Percentiles rank a stretch among this genome's conserved stretches.
These are phyloP conservation scores for Caenorhabditis wallacei DNA, from an alignment of 2,888 invertebrate genomes.

Conservation along the genomic window DNA sequence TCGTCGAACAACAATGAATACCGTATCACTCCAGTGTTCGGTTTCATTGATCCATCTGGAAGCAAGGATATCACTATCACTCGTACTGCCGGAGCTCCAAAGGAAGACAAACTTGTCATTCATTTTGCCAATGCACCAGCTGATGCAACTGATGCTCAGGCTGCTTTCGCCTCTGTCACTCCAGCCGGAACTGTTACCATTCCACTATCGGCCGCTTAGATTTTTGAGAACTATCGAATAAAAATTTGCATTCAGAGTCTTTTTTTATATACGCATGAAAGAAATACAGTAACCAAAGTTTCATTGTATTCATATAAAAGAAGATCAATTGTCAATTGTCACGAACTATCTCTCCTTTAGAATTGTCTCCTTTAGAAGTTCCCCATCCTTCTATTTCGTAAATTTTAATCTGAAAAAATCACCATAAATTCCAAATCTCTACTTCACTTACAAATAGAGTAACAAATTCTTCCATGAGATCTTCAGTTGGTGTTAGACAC, in stretches of 20 bases:
- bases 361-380: neutral
- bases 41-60: conserved; percentile 71
- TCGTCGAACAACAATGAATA: conserved; percentile 74
- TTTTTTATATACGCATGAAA: no score
- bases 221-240: neutral
- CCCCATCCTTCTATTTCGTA: no score
- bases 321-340: no score
- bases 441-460: no score
- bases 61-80: conserved; percentile 64
- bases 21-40: conserved; percentile 74
- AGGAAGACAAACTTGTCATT: conserved; percentile 69
- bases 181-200: conserved; percentile 63
- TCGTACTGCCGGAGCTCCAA: conserved; percentile 65
- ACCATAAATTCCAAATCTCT: no score
- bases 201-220: conserved; percentile 50
- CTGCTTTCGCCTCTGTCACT: conserved; percentile 60
- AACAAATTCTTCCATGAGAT: neutral
- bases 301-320: no score
- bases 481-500: neutral
- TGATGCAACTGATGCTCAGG: conserved; percentile 69
- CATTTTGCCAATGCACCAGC: conserved; percentile 66
- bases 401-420: no score
- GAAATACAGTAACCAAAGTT: no score
- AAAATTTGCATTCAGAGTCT: no score
- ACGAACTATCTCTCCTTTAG: no score